Base-by-base conservation (phyloP, 2,888 invertebrate species). In the Ctena decussata region DNA sequence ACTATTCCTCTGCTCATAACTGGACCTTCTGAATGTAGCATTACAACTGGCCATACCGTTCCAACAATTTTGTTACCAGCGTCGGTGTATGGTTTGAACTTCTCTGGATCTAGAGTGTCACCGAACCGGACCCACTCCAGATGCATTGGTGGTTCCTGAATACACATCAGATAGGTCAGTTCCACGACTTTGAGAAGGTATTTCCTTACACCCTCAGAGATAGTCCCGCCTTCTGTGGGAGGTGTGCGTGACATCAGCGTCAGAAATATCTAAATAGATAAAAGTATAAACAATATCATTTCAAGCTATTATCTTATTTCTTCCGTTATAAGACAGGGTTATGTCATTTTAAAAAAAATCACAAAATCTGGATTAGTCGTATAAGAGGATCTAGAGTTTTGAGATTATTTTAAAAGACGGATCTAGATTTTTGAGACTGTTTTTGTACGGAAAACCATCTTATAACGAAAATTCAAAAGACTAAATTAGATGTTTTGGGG, bases 131-230 rank as follows among this genome's bases (percentile, higher is more conserved):
- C 87, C 83, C 83, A 87, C 70, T 87, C 84, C 1, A 87, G 70
- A 39, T 77, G 81, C 85, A 87, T 83, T 11, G 87, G 85, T 12
- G 87, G 87, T 21, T 87, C 85, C 81, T 87, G 87, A 39, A 87
- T 85, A 41, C 81, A 83, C 87, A 87, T 87, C 18, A 87, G 77
- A 69, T 85, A 87, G 0, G 85, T 76, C 1, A 80, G 78, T 44
- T 87, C 85, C 15, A 76, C 83, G 8, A 85, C 80, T 49, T 77
- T 85, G 11, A 74, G 76, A 18, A 87, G 44, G 49, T 83, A 87
- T n/a, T 71, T 71, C 44, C 73, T 82, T 18, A 87, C 83, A 57
- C 85, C 77, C 1, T 85, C 85, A 27, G 87, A 82, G 15, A 87
- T 8, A 24, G 74, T 79, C 0, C 75, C 76, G 0, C 85, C 85